Conservation (phyloP, 1,140 invertebrate genomes). For the Diplogasteroides magnus region DNA sequence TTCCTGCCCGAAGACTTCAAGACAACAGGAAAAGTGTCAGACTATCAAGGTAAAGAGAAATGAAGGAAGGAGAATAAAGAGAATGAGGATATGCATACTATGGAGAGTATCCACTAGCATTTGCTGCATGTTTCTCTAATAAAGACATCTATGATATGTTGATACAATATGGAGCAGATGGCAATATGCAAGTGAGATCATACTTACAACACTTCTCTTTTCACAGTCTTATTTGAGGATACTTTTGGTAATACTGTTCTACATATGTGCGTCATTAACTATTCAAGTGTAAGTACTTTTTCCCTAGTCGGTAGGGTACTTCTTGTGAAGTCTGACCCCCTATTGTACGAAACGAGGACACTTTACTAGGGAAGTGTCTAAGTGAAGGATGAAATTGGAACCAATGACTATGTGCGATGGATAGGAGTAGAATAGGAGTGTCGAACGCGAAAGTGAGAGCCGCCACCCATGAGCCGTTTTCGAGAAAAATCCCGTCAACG, state of each 20-base stretch:
- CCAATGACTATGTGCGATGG: no score
- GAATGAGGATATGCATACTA: slow-evolving; percentile 53
- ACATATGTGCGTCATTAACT: slow-evolving; percentile 94
- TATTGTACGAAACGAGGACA: background rate
- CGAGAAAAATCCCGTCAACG: no score
- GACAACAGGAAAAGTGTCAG: slow-evolving; percentile 69
- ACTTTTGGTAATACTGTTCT: slow-evolving; percentile 79
- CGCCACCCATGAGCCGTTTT: no score
- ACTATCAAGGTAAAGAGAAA: slow-evolving; percentile 71
- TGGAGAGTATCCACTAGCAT: slow-evolving; percentile 84
- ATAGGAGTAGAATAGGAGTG: slow-evolving; percentile 20
- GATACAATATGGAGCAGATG: slow-evolving; percentile 81
- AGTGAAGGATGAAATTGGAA: no score
- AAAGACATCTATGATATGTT: slow-evolving; percentile 95
- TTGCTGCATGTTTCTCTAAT: slow-evolving; percentile 91
- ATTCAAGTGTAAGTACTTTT: slow-evolving; percentile 74
- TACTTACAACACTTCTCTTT: background rate
- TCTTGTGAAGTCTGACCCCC: background rate
- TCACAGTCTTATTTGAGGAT: background rate
- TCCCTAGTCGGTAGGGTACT: background rate
- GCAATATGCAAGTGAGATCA: slow-evolving; percentile 73
- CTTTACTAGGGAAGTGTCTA: slow-evolving; percentile 1
- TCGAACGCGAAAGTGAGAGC: no score
- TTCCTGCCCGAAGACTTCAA: slow-evolving; percentile 75
- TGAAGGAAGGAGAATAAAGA: background rate